These are phyloP conservation scores for Strix uralensis DNA, from an alignment of 2,113 vertebrate genomes.

Conservation along the genomic window DNA sequence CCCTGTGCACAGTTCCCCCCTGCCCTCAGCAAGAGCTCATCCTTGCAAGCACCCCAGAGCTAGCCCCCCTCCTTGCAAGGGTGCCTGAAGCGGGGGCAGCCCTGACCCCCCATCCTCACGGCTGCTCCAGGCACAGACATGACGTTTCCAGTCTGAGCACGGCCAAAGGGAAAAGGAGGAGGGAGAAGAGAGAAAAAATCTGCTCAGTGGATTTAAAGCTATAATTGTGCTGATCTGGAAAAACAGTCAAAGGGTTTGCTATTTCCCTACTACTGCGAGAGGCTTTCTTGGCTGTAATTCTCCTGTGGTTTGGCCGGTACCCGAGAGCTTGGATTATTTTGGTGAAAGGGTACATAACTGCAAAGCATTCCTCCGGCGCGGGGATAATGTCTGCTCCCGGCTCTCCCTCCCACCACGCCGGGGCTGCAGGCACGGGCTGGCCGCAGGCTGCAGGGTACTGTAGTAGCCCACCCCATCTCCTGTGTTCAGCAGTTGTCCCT, in stretches of 20 bases:
- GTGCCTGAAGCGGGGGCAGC: background rate
- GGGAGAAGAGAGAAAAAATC: background rate
- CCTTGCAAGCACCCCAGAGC: background rate
- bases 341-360: background rate
- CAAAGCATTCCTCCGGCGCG: background rate
- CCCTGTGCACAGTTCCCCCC: background rate
- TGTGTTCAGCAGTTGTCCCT: background rate
- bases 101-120: fast-evolving
- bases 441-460: too few relatives aligned
- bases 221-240: constrained; percentile 61
- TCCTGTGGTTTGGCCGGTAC: background rate
- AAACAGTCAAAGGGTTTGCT: constrained; percentile 44
- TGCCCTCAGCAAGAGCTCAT: background rate
- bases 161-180: background rate
- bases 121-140: background rate
- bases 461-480: background rate
- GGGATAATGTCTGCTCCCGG: background rate
- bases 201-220: background rate
- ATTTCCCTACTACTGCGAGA: constrained; percentile 1
- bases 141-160: background rate
- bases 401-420: background rate
- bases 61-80: too few relatives aligned
- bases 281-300: constrained; percentile 23
- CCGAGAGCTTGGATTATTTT: background rate
- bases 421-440: background rate